A percentile compares a stretch with the other conserved stretches of the same genome.
Conservation (phyloP, 2,888 invertebrate species). For the Melikaiella ostensackeni region DNA sequence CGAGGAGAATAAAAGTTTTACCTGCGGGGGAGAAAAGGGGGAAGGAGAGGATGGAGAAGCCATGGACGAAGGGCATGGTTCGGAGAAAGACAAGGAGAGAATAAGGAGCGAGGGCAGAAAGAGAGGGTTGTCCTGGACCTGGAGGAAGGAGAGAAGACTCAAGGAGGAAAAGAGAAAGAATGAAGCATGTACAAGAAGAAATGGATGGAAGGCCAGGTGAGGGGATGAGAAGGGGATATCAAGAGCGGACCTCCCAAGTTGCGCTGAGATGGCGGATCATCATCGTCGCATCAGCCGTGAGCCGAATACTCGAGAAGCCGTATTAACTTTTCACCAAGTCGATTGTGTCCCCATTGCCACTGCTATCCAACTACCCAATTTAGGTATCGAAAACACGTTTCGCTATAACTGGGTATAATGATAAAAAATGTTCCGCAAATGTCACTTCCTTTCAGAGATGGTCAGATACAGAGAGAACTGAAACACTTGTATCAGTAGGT, state of each 20-base stretch:
- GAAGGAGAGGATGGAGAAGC: constrained; percentile 45
- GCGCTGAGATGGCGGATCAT: constrained; percentile 77
- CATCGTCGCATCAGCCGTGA: constrained; percentile 76
- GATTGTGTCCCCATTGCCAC: constrained; percentile 49
- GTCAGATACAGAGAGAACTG: too few species aligned
- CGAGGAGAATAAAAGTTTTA: constrained; percentile 65
- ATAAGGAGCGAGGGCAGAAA: constrained; percentile 52
- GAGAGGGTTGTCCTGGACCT: constrained; percentile 49
- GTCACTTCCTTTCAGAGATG: too few species aligned
- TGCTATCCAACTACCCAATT: constrained; percentile 7
- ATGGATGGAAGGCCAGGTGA: constrained; percentile 66
- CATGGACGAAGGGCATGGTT: constrained; percentile 47
- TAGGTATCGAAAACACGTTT: constrained; percentile 12
- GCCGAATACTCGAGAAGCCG: constrained; percentile 67
- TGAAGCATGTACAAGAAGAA: constrained; percentile 71
- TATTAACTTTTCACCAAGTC: constrained; percentile 62
- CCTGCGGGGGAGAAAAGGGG: constrained; percentile 54
- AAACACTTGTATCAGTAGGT: too few species aligned
- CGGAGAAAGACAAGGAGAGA: constrained; percentile 47
- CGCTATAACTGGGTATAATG: background rate
- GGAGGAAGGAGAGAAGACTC: constrained; percentile 49
- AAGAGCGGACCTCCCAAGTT: constrained; percentile 78
- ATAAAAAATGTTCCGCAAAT: constrained; percentile 5
- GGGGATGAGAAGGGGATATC: constrained; percentile 70
- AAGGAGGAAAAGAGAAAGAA: constrained; percentile 50